Conservation (phyloP, 2,888 invertebrate species). For the Meghimatium bilineatum region DNA sequence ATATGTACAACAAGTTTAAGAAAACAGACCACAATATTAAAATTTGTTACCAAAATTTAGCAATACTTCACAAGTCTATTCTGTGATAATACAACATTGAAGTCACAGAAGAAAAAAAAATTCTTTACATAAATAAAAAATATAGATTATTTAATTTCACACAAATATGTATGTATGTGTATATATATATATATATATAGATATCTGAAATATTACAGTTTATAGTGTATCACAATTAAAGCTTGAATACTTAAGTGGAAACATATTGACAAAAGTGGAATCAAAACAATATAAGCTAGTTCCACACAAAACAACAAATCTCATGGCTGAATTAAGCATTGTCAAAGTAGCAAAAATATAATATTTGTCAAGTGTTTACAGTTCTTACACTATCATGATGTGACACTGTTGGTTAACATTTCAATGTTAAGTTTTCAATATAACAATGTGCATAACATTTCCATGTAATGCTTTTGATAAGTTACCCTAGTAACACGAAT, state of each 20-base stretch:
- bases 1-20: no score
- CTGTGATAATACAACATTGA: neutral
- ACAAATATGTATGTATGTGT: neutral
- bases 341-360: neutral
- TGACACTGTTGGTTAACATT: neutral
- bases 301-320: neutral
- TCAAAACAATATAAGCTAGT: constrained; percentile 3
- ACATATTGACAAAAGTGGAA: neutral
- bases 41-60: neutral
- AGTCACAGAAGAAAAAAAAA: neutral
- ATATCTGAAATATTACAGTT: constrained; percentile 4
- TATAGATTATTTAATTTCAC: neutral
- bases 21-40: no score
- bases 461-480: neutral
- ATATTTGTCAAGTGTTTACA: neutral
- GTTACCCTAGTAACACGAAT: neutral
- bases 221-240: constrained; percentile 12
- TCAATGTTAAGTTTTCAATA: neutral
- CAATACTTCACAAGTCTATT: neutral
- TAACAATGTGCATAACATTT: neutral
- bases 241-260: neutral
- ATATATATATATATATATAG: no score
- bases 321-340: neutral
- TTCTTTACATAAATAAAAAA: neutral
- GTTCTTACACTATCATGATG: neutral